Evolutionary conservation across 2,113 vertebrate species (phyloP).

Genomic region (Colius striatus): DNA sequence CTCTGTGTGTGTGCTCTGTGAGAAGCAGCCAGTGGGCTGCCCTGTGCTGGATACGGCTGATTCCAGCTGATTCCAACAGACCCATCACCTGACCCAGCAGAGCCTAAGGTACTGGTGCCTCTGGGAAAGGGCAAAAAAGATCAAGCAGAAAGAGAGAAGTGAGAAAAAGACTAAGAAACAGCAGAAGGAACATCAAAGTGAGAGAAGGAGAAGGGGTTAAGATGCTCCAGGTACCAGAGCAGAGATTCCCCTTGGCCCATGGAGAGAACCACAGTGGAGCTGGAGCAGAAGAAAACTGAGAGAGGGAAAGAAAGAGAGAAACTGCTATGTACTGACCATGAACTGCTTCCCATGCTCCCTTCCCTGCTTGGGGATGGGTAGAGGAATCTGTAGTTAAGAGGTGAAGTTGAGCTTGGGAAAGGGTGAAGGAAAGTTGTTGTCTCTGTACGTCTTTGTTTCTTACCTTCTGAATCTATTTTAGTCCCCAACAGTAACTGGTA

Average conservation of each 20-base stretch:
- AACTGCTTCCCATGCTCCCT: background rate
- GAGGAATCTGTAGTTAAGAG: background rate
- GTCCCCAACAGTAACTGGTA: background rate
- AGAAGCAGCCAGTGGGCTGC: background rate
- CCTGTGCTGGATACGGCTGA: background rate
- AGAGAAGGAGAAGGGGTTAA: background rate
- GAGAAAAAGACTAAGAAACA: too few species aligned
- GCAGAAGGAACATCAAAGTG: background rate
- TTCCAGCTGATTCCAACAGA: background rate
- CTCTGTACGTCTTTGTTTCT: background rate
- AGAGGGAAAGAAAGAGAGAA: background rate
- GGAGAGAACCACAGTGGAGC: background rate
- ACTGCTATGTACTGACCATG: background rate
- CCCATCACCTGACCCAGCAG: rapidly evolving
- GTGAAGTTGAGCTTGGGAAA: background rate
- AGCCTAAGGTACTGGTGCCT: background rate
- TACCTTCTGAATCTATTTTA: background rate
- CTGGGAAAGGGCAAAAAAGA: background rate
- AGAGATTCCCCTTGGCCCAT: background rate
- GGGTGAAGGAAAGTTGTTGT: background rate
- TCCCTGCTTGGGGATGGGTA: background rate
- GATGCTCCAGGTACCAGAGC: background rate
- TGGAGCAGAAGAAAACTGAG: background rate
- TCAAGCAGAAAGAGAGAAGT: background rate
- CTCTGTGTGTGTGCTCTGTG: background rate